Evolutionary conservation across 2,113 vertebrate species (phyloP).

Genomic region (Oceanites oceanicus): DNA sequence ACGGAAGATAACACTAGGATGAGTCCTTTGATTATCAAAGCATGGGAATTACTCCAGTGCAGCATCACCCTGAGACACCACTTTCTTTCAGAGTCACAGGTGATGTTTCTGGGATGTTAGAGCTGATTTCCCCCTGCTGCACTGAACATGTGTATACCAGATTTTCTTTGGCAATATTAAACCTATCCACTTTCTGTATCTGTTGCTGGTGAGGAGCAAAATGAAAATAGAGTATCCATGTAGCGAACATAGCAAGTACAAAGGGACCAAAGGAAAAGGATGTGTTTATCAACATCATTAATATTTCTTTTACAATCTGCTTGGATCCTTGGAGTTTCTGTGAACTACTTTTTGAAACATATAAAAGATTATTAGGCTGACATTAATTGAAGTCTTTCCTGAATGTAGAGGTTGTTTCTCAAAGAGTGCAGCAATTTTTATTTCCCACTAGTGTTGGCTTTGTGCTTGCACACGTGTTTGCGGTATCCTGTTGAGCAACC

Average conservation of each 20-base stretch:
- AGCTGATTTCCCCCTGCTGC: not conserved
- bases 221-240: not conserved
- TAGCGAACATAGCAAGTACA: not conserved
- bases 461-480: not conserved
- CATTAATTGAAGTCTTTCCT: not conserved
- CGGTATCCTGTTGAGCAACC: not conserved
- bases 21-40: constrained; percentile 18
- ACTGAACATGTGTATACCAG: not conserved
- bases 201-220: not conserved
- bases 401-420: not conserved
- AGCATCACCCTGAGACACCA: not conserved
- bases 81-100: constrained; percentile 7
- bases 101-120: constrained; percentile 13
- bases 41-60: not conserved
- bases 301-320: not conserved
- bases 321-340: not conserved
- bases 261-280: not conserved
- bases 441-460: not conserved
- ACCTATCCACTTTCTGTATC: not conserved
- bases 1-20: constrained; percentile 26
- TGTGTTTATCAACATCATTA: not conserved
- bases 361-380: not conserved
- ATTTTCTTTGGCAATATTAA: not conserved
- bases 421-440: not conserved
- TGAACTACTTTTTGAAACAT: not conserved